Evolutionary conservation across 2,888 invertebrate genomes (phyloP).

Genomic region (Argyresthia albistria): DNA sequence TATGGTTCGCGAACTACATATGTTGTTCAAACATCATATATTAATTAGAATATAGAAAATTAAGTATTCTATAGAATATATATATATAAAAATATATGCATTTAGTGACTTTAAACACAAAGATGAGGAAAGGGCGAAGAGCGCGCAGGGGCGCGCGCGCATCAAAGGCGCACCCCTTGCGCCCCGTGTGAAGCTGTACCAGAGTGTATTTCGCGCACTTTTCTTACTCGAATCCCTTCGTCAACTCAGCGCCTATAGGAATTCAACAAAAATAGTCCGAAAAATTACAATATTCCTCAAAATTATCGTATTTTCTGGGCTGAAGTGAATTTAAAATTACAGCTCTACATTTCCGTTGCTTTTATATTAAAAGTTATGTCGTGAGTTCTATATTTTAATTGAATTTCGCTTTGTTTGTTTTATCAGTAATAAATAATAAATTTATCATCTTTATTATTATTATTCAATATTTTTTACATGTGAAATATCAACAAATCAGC

Average conservation of each 20-base stretch:
- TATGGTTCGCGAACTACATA: no score
- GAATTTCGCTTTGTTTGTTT: no score
- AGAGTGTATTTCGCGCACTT: slow-evolving; percentile 40
- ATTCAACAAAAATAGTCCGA: slow-evolving; percentile 47
- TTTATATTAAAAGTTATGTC: neutral
- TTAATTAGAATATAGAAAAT: neutral
- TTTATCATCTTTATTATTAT: no score
- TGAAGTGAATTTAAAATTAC: slow-evolving; percentile 1
- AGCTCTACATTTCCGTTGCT: neutral
- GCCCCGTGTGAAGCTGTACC: slow-evolving; percentile 55
- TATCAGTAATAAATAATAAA: no score
- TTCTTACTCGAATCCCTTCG: slow-evolving; percentile 42
- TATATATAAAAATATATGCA: neutral
- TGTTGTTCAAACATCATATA: neutral
- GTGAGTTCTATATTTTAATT: no score
- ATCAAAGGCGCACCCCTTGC: slow-evolving; percentile 32
- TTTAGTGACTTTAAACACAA: neutral
- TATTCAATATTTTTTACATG: no score
- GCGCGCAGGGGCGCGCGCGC: slow-evolving; percentile 8
- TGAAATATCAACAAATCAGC: no score
- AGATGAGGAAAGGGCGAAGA: slow-evolving; percentile 6
- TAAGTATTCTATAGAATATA: neutral
- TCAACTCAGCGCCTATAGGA: slow-evolving; percentile 60
- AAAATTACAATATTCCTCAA: slow-evolving; percentile 35
- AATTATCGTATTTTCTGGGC: slow-evolving; percentile 32